Evolutionary conservation across 2,113 vertebrate genomes (phyloP).

Genomic region (Hucho hucho): DNA sequence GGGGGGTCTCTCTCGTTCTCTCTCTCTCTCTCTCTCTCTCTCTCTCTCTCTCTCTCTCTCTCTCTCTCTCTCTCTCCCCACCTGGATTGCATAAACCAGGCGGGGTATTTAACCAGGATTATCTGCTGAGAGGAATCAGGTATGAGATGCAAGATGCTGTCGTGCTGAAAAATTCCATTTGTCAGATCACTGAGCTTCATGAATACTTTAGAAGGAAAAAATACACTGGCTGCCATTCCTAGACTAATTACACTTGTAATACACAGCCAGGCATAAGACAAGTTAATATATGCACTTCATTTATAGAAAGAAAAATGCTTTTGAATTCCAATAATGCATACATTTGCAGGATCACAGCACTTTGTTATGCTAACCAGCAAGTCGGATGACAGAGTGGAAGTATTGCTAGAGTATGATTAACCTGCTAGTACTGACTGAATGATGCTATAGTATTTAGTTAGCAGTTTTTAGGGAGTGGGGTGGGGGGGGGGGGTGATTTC

Average conservation of each 20-base stretch:
- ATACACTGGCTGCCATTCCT: slow-evolving; percentile 69
- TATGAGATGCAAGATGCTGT: slow-evolving; percentile 71
- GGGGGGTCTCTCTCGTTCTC: too few species aligned
- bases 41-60: too few species aligned
- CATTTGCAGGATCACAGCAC: slow-evolving; percentile 46
- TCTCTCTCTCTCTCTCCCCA: slow-evolving; percentile 34
- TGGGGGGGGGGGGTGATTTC: too few species aligned
- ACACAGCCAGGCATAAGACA: slow-evolving; percentile 64
- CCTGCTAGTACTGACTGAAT: not conserved
- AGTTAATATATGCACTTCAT: slow-evolving; percentile 66
- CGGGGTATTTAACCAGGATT: slow-evolving; percentile 77
- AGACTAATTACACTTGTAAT: slow-evolving; percentile 79
- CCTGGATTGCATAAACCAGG: slow-evolving; percentile 64
- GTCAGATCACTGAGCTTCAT: slow-evolving; percentile 81
- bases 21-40: too few species aligned
- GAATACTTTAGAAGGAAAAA: slow-evolving; percentile 75
- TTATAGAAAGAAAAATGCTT: slow-evolving; percentile 50
- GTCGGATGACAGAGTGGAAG: slow-evolving; percentile 37
- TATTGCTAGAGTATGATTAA: slow-evolving; percentile 49
- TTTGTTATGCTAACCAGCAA: slow-evolving; percentile 35
- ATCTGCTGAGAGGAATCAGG: slow-evolving; percentile 67
- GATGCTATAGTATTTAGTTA: not conserved
- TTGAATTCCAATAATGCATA: slow-evolving; percentile 44
- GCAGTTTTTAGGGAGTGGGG: not conserved
- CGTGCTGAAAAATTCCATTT: slow-evolving; percentile 80